Evolutionary conservation across 2,888 invertebrate species (phyloP).

Genomic region (Kuschelorhynchus macadamiae): DNA sequence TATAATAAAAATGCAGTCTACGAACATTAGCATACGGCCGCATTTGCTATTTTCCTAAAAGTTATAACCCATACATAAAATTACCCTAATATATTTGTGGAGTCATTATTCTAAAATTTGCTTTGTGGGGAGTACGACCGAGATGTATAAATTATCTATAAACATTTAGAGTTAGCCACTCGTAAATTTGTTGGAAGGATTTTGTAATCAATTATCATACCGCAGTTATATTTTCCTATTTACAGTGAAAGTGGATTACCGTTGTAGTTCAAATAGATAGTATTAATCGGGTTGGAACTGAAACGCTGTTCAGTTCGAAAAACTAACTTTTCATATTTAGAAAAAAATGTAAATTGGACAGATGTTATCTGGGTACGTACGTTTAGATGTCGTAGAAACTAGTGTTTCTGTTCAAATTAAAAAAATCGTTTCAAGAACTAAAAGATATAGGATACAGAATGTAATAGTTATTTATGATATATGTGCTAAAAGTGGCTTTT

Average conservation of each 20-base stretch:
- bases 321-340: not conserved
- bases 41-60: not conserved
- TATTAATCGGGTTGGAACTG: conserved; percentile 33
- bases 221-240: conserved; percentile 43
- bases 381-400: too few relatives aligned
- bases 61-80: conserved; percentile 27
- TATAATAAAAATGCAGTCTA: too few relatives aligned
- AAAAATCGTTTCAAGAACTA: too few relatives aligned
- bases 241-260: conserved; percentile 34
- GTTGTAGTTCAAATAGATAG: conserved; percentile 29
- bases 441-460: too few relatives aligned
- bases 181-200: conserved; percentile 41
- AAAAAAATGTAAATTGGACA: too few relatives aligned
- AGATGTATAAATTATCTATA: conserved; percentile 41
- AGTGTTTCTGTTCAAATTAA: too few relatives aligned
- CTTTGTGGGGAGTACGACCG: conserved; percentile 31
- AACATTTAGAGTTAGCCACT: conserved; percentile 34
- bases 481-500: too few relatives aligned
- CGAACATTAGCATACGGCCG: too few relatives aligned
- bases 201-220: conserved; percentile 42
- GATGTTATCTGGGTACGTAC: too few relatives aligned
- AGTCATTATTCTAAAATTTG: conserved; percentile 38
- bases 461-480: too few relatives aligned
- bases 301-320: not conserved
- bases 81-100: conserved; percentile 28